phyloP scores from a whole-genome alignment of 2,888 invertebrate genomes.

The Molorchus minor region DNA sequence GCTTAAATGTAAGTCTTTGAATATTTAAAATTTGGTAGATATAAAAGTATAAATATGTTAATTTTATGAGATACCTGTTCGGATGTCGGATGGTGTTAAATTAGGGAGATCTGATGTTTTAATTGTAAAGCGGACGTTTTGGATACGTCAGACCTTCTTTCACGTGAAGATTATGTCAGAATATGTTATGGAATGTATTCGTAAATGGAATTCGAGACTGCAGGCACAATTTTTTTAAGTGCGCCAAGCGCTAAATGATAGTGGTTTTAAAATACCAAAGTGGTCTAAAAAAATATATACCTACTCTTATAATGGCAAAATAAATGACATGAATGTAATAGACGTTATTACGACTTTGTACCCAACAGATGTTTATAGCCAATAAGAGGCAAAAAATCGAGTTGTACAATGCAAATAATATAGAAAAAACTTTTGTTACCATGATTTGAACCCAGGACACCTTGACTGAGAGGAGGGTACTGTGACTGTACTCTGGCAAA shows the following conservation, averaged over 20 bases:
- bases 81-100: constrained; percentile 49
- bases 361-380: no score
- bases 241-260: neutral
- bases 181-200: constrained; percentile 38
- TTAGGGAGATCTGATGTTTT: constrained; percentile 52
- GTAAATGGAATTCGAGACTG: constrained; percentile 18
- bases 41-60: constrained; percentile 51
- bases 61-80: constrained; percentile 49
- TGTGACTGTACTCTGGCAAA: no score
- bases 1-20: constrained; percentile 33
- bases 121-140: constrained; percentile 50
- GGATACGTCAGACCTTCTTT: constrained; percentile 46
- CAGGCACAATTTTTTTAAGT: constrained; percentile 11
- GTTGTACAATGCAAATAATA: no score
- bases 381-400: no score
- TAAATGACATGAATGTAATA: no score
- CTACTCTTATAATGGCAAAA: no score
- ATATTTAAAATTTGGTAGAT: constrained; percentile 41
- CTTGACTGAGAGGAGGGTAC: no score
- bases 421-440: no score
- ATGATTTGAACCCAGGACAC: no score
- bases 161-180: constrained; percentile 50
- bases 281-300: no score
- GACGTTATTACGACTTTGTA: no score
- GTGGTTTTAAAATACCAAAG: constrained; percentile 8